Percentiles rank a stretch among this genome's conserved stretches.
Conservation (phyloP, 2,113 vertebrate species). For the Ochotona princeps region DNA sequence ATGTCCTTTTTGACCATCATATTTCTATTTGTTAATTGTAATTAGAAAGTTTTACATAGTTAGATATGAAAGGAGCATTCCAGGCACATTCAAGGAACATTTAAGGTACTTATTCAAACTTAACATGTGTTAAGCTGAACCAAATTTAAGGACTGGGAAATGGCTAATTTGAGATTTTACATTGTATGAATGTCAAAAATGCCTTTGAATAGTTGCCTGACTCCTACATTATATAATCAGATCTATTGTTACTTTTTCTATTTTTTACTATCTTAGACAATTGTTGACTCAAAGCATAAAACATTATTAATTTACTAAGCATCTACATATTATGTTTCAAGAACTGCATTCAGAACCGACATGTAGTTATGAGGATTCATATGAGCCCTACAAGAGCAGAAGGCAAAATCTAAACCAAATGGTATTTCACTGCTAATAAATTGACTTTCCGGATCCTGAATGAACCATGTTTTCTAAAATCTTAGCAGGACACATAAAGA, state of each 20-base stretch:
- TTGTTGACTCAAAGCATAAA: neutral
- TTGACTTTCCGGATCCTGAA: neutral
- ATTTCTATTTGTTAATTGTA: neutral
- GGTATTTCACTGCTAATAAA: neutral
- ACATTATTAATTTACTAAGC: slow-evolving; percentile 30
- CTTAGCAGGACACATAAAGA: neutral
- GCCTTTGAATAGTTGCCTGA: neutral
- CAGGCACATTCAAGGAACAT: neutral
- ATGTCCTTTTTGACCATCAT: neutral
- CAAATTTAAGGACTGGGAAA: neutral
- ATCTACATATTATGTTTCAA: neutral
- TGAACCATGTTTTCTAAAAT: neutral
- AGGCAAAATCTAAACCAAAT: neutral
- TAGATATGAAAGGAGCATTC: neutral
- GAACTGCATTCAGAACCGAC: neutral
- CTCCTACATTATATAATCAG: neutral
- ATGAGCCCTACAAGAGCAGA: neutral
- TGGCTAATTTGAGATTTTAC: neutral
- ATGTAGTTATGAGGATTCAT: neutral
- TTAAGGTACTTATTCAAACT: neutral
- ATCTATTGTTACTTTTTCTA: neutral
- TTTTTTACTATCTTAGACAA: neutral
- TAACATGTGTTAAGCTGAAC: neutral
- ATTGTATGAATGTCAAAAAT: slow-evolving; percentile 21
- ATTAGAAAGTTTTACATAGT: neutral